Evolutionary conservation across 2,888 invertebrate species (phyloP), one percentile per base, ranked within the genome.

Genomic region (Pristionchus japonicus): DNA sequence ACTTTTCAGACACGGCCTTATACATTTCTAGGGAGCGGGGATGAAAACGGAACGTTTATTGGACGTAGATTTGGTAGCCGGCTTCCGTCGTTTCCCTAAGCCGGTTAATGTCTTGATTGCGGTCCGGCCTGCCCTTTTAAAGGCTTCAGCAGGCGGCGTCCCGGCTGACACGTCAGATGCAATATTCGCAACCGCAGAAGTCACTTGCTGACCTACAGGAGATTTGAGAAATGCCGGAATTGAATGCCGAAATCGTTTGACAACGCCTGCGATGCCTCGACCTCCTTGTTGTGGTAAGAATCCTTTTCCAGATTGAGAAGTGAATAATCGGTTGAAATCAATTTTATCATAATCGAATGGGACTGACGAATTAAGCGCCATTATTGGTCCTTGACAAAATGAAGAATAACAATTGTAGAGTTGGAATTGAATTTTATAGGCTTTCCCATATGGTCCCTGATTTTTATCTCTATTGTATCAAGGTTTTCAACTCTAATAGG

Each of bases 291-390:
- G 37, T 20, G 23, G 9, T 2, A 1, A 9, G 23, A 23, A n/a
- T n/a, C n/a, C n/a, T n/a, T n/a, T 31, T 31, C 74, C 74, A 40
- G 3, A 9, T 6, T 74, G 74, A 3, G 1, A 74, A n/a, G 3
- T 43, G 40, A 2, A 15, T 20, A 40, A 3, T 64, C 64, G 7
- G 9, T 64, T 74, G n/a, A 74, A 74, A 74, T 74, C 43, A 40
- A 74, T 43, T 74, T 74, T 74, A 74, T 74, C 74, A n/a, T 74
- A 74, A 2, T 74, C 74, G 43, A 74, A 40, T 34, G 23, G 74
- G 43, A 74, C 74, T n/a, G 43, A 43, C n/a, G 20, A 43, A 3
- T 3, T n/a, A n/a, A 43, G 31, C 1, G n/a, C 4, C 74, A 74
- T 74, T 15, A 57, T 20, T 40, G 15, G 1, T 67, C 27, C 34